Evolutionary conservation across 35 echinoderm and acorn worm species (phyloP), one percentile per base, ranked within the genome.

Genomic region (Holothuria glaberrima): DNA sequence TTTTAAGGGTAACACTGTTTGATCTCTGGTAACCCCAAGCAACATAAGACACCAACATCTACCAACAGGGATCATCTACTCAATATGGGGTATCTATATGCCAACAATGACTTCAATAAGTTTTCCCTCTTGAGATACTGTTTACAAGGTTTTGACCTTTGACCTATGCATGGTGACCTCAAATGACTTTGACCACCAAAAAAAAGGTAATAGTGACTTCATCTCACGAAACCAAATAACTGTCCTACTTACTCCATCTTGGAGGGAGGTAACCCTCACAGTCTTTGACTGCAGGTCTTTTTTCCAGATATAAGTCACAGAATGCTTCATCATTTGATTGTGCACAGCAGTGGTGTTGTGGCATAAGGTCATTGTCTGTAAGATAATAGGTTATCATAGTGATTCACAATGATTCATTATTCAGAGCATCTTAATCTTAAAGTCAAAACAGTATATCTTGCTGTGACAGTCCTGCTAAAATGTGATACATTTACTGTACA

Each of bases 261-360:
- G 95, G 95, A 28, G 92, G 95, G 27, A 66, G 68, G 71, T 97
- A 97, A 22, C 95, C 92, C 87, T 50, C 58, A 58, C 95, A 97
- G 61, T 61, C 29, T 87, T 73, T 57, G 12, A 90, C 95, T 24
- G 95, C 68, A 19, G 95, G 95, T 32, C 95, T 71, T 59, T 92
- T 97, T 86, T 97, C 95, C 63, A 81, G 57, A 38, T 94, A 97
- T 19, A 86, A 46, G 34, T 94, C 67, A 80, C 95, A 97, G 86
- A 97, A 97, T 16, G 75, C 82, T 75, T 90, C 75, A 79, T 97
- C 95, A 7, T 83, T 86, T 35, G 95, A 91, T 26, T 26, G 26
- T 57, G 68, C 48, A 64, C 95, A 97, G 78, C 95, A 97, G 73
- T 94, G 90, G 75, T 97, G 84, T 70, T 90, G 63, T 7, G 95